phyloP scores from a whole-genome alignment of 1,140 invertebrate genomes.

The Apis cerana region DNA sequence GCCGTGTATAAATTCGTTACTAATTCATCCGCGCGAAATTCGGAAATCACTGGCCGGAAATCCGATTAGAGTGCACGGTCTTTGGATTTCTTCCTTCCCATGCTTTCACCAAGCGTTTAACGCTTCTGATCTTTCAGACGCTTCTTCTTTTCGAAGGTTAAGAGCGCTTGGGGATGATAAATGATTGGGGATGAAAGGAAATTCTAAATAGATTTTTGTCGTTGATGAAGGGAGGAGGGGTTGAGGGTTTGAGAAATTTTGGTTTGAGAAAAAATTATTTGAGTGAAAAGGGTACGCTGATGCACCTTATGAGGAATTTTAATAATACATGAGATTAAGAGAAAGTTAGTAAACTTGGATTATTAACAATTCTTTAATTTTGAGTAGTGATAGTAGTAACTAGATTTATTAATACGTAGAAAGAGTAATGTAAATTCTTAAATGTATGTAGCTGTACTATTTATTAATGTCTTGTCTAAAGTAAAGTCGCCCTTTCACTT shows the following conservation, averaged over 20 bases:
- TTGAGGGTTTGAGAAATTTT: no score
- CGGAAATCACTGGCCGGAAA: conserved; percentile 52
- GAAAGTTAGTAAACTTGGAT: no score
- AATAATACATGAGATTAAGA: no score
- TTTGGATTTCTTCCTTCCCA: background rate
- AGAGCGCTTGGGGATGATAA: no score
- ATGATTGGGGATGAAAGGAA: no score
- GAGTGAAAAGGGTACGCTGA: no score
- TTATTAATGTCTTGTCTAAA: background rate
- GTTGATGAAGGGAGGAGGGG: no score
- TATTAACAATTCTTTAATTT: no score
- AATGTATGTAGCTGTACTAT: background rate
- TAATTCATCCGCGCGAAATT: conserved; percentile 63
- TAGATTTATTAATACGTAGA: background rate
- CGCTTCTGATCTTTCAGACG: no score
- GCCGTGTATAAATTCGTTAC: conserved; percentile 50
- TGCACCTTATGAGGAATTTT: no score
- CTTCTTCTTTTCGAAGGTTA: background rate
- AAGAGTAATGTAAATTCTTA: background rate
- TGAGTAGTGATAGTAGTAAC: no score
- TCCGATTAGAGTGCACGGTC: conserved; percentile 51
- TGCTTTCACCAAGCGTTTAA: background rate
- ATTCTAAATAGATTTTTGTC: background rate
- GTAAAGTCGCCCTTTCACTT: conserved; percentile 24
- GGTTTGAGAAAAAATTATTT: no score